Evolutionary conservation across 2,888 invertebrate species (phyloP).

Genomic region (Leucophora obtusa): DNA sequence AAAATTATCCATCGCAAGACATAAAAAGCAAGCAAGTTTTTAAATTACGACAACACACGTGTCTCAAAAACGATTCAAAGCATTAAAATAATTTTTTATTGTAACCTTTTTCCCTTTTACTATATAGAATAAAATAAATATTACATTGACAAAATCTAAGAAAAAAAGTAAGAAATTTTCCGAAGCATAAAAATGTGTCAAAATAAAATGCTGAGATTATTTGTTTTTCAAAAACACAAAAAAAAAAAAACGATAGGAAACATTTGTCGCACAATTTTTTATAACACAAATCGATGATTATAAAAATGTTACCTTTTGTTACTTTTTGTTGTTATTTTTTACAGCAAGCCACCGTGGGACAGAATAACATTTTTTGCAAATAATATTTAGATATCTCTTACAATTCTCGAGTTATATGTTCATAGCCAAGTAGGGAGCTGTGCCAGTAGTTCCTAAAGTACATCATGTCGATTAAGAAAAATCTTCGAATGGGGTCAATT

Average conservation of each 20-base stretch:
- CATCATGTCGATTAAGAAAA: too few species aligned
- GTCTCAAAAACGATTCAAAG: background rate
- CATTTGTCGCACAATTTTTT: conserved; percentile 49
- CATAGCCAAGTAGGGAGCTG: too few species aligned
- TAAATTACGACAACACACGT: background rate
- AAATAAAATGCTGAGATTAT: conserved; percentile 53
- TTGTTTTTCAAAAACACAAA: conserved; percentile 34
- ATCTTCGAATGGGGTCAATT: too few species aligned
- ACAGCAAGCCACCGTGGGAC: background rate
- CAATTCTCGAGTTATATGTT: too few species aligned
- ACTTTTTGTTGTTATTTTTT: background rate
- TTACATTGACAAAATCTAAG: background rate
- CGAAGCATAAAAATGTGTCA: conserved; percentile 61
- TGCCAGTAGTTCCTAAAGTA: too few species aligned
- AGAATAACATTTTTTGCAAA: too few species aligned
- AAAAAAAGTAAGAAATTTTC: conserved; percentile 10
- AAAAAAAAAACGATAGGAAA: background rate
- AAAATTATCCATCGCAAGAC: too few species aligned
- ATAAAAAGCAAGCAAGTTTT: too few species aligned
- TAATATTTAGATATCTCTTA: too few species aligned
- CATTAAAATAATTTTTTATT: conserved; percentile 1
- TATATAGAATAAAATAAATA: background rate
- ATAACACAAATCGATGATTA: conserved; percentile 54
- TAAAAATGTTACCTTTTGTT: conserved; percentile 59
- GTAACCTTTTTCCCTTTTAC: background rate